A percentile compares a stretch with the other conserved stretches of the same genome.
Evolutionary conservation across 30 jellyfish, hydroid and myxozoan species (phyloP).

Genomic region (Catostylus mosaicus): DNA sequence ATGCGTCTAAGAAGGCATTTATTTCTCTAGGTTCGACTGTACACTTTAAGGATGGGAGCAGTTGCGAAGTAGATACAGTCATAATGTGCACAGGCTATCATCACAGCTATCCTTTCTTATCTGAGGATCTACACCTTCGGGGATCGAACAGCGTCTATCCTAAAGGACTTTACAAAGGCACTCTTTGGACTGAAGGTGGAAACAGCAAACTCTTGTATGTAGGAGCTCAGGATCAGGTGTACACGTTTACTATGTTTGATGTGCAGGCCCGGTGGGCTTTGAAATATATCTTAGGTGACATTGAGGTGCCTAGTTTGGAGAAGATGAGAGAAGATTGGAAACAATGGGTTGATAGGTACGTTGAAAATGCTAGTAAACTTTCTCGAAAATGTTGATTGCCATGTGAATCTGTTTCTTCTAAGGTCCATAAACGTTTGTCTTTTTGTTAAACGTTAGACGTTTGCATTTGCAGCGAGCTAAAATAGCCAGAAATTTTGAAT

Average conservation of each 20-base stretch:
- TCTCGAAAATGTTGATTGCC: neutral
- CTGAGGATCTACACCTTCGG: slow-evolving; percentile 52
- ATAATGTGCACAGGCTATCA: slow-evolving; percentile 85
- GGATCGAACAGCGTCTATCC: slow-evolving; percentile 60
- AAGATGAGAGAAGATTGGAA: slow-evolving; percentile 9
- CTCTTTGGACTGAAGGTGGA: slow-evolving; percentile 59
- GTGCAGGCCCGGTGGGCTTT: slow-evolving; percentile 64
- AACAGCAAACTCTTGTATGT: slow-evolving; percentile 48
- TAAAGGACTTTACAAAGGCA: slow-evolving; percentile 65
- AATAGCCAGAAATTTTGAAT: neutral
- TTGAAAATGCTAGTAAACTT: neutral
- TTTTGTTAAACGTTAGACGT: neutral
- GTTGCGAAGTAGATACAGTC: slow-evolving; percentile 71
- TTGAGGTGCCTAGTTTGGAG: slow-evolving; percentile 29
- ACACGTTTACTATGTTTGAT: slow-evolving; percentile 86
- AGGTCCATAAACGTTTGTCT: neutral
- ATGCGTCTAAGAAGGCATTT: too few species aligned
- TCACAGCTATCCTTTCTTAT: slow-evolving; percentile 69
- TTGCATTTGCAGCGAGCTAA: neutral
- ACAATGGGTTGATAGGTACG: slow-evolving; percentile 50
- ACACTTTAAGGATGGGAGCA: slow-evolving; percentile 61
- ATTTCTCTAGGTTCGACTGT: slow-evolving; percentile 28
- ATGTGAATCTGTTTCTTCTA: neutral
- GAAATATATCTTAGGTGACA: slow-evolving; percentile 14
- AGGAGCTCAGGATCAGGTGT: slow-evolving; percentile 83